phyloP scores from a whole-genome alignment of 2,888 invertebrate species.

The Drosophila nr. perissopoda region DNA sequence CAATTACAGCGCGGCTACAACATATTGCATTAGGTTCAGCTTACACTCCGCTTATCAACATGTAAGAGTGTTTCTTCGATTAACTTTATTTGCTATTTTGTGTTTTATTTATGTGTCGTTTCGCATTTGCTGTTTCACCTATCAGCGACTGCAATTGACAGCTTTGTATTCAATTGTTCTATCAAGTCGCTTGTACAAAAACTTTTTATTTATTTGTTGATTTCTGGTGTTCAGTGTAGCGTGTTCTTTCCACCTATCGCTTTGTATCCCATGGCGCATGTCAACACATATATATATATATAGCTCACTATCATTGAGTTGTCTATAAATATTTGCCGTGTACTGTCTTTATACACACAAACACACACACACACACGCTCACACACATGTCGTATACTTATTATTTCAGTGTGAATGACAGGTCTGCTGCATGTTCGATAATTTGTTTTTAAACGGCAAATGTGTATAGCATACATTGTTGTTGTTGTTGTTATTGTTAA shows the following conservation, averaged over 20 bases:
- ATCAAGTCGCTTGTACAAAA: conserved; percentile 1
- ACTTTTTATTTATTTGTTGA: conserved; percentile 5
- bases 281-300: conserved; percentile 13
- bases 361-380: background rate
- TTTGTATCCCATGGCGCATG: conserved; percentile 38
- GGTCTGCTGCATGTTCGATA: conserved; percentile 73
- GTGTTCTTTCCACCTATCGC: background rate
- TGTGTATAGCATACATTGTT: conserved; percentile 34
- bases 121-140: background rate
- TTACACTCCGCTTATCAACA: background rate
- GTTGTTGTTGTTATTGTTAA: conserved; percentile 51
- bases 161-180: conserved; percentile 8
- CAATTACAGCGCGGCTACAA: background rate
- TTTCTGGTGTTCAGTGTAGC: background rate
- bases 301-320: conserved; percentile 55
- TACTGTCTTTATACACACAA: conserved; percentile 16
- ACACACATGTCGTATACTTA: conserved; percentile 22
- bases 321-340: conserved; percentile 41
- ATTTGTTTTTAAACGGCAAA: conserved; percentile 77
- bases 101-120: background rate
- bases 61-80: background rate
- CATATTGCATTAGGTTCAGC: background rate
- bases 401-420: conserved; percentile 66
- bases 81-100: background rate
- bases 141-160: conserved; percentile 23